Percentiles rank a stretch among this genome's conserved stretches.
These are phyloP conservation scores for Hydrolagus colliei DNA, from an alignment of 2,797 vertebrate genomes.

Conservation along the genomic window DNA sequence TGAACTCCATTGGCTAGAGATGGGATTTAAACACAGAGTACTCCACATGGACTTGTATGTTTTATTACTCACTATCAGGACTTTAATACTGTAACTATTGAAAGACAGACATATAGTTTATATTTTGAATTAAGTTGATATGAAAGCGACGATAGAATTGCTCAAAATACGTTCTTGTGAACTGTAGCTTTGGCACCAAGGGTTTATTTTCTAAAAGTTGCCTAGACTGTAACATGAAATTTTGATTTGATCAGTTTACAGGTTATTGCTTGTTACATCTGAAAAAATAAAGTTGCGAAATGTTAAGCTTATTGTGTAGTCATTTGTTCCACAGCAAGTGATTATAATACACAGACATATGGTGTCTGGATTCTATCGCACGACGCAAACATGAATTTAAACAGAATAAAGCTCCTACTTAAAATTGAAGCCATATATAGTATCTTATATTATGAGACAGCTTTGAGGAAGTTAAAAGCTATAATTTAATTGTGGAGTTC, in stretches of 20 bases:
- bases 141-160: neutral
- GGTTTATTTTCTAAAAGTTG: neutral
- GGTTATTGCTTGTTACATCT: neutral
- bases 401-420: neutral
- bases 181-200: neutral
- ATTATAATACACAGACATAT: neutral
- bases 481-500: no score
- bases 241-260: neutral
- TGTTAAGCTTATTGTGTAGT: neutral
- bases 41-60: neutral
- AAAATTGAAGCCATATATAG: neutral
- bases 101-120: neutral
- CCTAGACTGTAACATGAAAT: neutral
- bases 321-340: no score
- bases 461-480: no score
- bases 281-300: neutral
- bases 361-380: neutral
- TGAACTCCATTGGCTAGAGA: no score
- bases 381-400: no score
- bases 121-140: neutral
- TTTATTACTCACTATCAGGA: neutral
- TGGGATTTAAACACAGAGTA: no score
- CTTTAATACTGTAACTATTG: neutral
- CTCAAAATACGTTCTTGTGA: neutral
- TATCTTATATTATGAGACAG: neutral